Evolutionary conservation across 2,113 vertebrate genomes (phyloP).

Genomic region (Athene cunicularia): DNA sequence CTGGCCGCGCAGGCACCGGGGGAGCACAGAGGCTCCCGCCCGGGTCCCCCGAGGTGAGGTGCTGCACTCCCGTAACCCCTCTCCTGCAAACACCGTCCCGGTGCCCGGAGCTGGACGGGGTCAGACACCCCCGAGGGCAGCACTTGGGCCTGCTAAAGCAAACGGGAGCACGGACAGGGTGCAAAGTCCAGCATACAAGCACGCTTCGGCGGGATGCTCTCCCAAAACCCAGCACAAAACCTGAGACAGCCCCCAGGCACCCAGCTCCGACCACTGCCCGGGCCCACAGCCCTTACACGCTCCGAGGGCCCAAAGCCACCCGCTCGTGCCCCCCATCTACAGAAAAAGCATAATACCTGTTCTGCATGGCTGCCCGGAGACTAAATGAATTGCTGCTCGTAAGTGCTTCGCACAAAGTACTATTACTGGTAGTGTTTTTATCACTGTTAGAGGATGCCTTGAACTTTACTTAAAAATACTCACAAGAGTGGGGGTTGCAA

Average conservation of each 20-base stretch:
- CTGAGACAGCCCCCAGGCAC: accelerated
- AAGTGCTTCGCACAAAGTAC: not conserved
- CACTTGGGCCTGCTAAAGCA: not conserved
- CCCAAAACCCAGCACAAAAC: not conserved
- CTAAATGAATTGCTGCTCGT: not conserved
- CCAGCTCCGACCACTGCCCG: not conserved
- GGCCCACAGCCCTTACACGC: not conserved
- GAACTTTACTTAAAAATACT: not conserved
- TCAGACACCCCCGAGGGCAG: not conserved
- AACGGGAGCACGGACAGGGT: accelerated
- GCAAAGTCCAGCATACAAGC: not conserved
- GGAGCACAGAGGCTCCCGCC: not conserved
- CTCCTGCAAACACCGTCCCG: not conserved
- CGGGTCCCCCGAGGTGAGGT: accelerated
- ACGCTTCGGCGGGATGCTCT: not conserved
- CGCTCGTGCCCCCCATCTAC: accelerated
- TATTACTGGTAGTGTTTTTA: not conserved
- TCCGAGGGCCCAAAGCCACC: not conserved
- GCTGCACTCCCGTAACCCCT: accelerated
- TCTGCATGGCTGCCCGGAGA: not conserved
- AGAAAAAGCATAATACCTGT: not conserved
- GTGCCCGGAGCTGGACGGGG: accelerated
- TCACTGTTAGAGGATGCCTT: not conserved
- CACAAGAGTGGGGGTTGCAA: accelerated
- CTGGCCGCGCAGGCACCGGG: accelerated